A percentile compares a stretch with the other conserved stretches of the same genome.
Conservation (phyloP, 2,113 vertebrate species). For the Archocentrus centrarchus region DNA sequence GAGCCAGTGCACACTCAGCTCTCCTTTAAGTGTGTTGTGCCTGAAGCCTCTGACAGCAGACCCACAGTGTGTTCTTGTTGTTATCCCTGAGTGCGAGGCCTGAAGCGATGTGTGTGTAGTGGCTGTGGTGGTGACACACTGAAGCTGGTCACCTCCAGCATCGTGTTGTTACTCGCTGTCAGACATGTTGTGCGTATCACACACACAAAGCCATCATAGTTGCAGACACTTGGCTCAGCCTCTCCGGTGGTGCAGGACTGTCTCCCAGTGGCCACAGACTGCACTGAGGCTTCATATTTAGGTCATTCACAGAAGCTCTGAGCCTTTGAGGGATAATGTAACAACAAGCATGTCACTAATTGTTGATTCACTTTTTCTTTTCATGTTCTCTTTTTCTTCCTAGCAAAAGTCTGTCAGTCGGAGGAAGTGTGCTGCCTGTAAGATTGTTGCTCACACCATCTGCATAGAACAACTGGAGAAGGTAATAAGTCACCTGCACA, state of each 20-base stretch:
- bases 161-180: too few species aligned
- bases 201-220: too few species aligned
- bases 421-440: slow-evolving; percentile 94
- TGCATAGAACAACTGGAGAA: slow-evolving; percentile 95
- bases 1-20: too few species aligned
- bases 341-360: background rate
- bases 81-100: too few species aligned
- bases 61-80: too few species aligned
- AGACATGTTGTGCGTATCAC: too few species aligned
- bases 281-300: background rate
- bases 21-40: too few species aligned
- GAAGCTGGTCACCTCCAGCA: too few species aligned
- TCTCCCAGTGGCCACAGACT: background rate
- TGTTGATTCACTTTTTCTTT: background rate
- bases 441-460: slow-evolving; percentile 91
- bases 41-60: too few species aligned
- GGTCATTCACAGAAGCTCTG: background rate
- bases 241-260: background rate
- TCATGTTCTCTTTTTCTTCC: background rate
- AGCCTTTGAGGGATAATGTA: background rate
- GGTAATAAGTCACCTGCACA: slow-evolving; percentile 68
- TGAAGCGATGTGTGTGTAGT: too few species aligned
- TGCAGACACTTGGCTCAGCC: too few species aligned
- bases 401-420: slow-evolving; percentile 92
- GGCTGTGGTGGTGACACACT: too few species aligned